Base-by-base conservation (phyloP, 2,888 invertebrate genomes). In the Steinernema scapterisci region DNA sequence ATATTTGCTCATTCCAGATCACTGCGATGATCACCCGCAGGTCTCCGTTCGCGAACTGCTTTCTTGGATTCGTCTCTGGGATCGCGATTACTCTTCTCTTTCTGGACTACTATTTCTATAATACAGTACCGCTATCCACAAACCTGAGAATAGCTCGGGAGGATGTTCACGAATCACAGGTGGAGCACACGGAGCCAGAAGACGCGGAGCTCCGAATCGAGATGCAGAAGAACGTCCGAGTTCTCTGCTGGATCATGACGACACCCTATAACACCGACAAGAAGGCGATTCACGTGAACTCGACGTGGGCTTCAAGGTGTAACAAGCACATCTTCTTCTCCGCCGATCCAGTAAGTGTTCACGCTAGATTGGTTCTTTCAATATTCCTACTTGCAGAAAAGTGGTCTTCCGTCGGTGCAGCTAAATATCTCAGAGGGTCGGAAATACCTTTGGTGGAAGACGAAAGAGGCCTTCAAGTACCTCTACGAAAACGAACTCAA, bases 301-400 rank as follows among this genome's bases (percentile, higher is more conserved):
- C 27, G 21, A 75, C 75, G 19, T 75, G 75, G 75, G 75, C 38
- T 44, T 19, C 46, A 7, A 75, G 71, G 19, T 74, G 74, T 31
- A 74, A 75, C n/a, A 78, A 74, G 45, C 70, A 76, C 54, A 48
- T 77, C 31, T 75, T 75, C 44, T 46, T 75, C 16, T 73, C 75
- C 19, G 75, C 75, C 9, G 19, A 38, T 44, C 11, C 9, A 1
- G 75, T 72, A 72, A 70, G 25, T 13, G 13, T n/a, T n/a, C n/a
- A n/a, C n/a, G n/a, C n/a, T n/a, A n/a, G n/a, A n/a, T n/a, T n/a
- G n/a, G n/a, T 56, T 56, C 13, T 16, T 13, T n/a, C n/a, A n/a
- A 7, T 38, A 70, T 70, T 70, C 7, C 31, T 19, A 9, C 3
- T 73, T 25, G 1, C 38, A 74, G 72, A 46, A 77, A 72, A 76